Evolutionary conservation across 1,140 invertebrate species (phyloP).

Genomic region (Aporrectodea caliginosa): DNA sequence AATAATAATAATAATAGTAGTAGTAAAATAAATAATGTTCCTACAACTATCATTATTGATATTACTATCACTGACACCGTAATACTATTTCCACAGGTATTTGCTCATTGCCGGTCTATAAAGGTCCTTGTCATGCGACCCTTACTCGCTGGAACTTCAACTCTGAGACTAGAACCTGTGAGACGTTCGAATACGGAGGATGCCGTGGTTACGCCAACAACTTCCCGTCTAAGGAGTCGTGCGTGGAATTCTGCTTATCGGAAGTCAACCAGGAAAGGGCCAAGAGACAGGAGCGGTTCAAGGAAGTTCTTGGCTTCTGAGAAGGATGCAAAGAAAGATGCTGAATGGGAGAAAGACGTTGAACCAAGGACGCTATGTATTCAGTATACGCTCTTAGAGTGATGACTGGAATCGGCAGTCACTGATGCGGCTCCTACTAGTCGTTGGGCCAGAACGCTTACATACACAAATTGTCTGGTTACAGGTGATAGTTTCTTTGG

Average conservation of each 20-base stretch:
- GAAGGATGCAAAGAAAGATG: too few species aligned
- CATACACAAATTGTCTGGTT: too few species aligned
- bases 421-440: too few species aligned
- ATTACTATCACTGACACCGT: not conserved
- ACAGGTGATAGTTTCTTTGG: too few species aligned
- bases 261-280: not conserved
- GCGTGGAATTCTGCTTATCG: slow-evolving; percentile 15
- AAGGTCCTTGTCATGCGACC: slow-evolving; percentile 18
- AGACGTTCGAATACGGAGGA: slow-evolving; percentile 39
- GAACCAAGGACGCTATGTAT: too few species aligned
- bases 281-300: slow-evolving; percentile 22
- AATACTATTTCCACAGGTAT: slow-evolving; percentile 7
- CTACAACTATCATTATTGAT: too few species aligned
- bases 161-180: slow-evolving; percentile 26
- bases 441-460: too few species aligned
- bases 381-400: too few species aligned
- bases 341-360: too few species aligned
- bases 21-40: not conserved
- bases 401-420: too few species aligned
- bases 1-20: not conserved
- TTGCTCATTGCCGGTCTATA: slow-evolving; percentile 11
- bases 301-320: slow-evolving; percentile 16
- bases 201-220: slow-evolving; percentile 40
- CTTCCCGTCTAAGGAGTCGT: slow-evolving; percentile 21
- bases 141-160: slow-evolving; percentile 36